Conservation (phyloP, 1,140 invertebrate genomes). For the Panagrolaimus sp. region DNA sequence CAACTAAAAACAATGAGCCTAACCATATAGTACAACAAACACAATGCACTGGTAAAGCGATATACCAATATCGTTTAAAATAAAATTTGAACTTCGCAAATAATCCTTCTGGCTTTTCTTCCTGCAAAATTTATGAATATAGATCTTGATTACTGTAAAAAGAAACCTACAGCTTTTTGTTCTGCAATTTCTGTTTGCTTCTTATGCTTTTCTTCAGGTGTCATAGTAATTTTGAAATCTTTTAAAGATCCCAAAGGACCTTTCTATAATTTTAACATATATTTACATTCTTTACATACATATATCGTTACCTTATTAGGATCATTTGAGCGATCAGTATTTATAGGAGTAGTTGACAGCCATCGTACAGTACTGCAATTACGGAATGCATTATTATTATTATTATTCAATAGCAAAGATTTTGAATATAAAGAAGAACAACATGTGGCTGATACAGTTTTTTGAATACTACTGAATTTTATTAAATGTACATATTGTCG, state of each 20-base stretch:
- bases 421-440: no score
- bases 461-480: no score
- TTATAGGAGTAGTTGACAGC: neutral
- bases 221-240: constrained; percentile 37
- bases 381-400: no score
- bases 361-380: no score
- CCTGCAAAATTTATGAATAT: constrained; percentile 6
- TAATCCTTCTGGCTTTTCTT: constrained; percentile 34
- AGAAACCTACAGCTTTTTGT: constrained; percentile 3
- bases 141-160: neutral
- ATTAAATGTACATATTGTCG: constrained; percentile 3
- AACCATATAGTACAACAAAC: constrained; percentile 44
- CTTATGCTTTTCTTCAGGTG: constrained; percentile 36
- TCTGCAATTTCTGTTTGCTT: constrained; percentile 28
- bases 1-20: constrained; percentile 35
- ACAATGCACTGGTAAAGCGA: constrained; percentile 46
- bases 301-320: neutral
- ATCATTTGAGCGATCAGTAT: constrained; percentile 10
- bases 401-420: no score
- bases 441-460: no score
- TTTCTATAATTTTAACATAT: neutral
- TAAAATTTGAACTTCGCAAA: constrained; percentile 54
- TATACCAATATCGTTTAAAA: constrained; percentile 55
- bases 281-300: neutral
- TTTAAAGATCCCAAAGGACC: neutral